phyloP scores from a whole-genome alignment of 2,113 vertebrate genomes.

The Actenoides lindsayi region DNA sequence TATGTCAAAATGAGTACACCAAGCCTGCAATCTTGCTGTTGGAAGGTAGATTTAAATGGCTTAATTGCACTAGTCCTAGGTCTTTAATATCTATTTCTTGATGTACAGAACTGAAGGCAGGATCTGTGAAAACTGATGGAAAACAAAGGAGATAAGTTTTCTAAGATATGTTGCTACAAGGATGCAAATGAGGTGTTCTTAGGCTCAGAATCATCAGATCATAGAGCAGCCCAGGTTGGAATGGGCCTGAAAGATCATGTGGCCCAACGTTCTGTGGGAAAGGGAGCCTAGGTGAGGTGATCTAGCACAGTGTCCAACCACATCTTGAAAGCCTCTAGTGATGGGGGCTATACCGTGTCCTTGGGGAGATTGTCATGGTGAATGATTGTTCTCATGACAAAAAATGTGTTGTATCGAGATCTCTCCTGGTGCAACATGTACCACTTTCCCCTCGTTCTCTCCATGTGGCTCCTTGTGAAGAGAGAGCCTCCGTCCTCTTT shows the following conservation, averaged over 20 bases:
- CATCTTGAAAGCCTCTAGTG: neutral
- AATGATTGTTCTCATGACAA: neutral
- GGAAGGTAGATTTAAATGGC: neutral
- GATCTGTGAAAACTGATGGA: neutral
- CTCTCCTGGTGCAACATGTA: neutral
- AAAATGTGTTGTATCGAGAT: neutral
- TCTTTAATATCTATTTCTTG: neutral
- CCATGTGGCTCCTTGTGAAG: neutral
- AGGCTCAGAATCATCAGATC: neutral
- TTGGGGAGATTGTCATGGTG: neutral
- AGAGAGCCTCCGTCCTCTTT: neutral
- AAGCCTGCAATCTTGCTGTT: neutral
- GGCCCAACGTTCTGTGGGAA: neutral
- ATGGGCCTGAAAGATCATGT: neutral
- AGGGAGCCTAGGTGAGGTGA: neutral
- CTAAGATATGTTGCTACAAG: neutral
- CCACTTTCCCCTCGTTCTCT: neutral
- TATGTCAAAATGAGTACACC: neutral
- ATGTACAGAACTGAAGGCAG: neutral
- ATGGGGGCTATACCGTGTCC: neutral
- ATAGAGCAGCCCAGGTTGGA: neutral
- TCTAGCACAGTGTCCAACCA: neutral
- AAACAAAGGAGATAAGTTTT: neutral
- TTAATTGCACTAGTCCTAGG: neutral
- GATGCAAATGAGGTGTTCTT: neutral